Base-by-base conservation (phyloP, 2,113 vertebrate species). In the Hymenochirus boettgeri region DNA sequence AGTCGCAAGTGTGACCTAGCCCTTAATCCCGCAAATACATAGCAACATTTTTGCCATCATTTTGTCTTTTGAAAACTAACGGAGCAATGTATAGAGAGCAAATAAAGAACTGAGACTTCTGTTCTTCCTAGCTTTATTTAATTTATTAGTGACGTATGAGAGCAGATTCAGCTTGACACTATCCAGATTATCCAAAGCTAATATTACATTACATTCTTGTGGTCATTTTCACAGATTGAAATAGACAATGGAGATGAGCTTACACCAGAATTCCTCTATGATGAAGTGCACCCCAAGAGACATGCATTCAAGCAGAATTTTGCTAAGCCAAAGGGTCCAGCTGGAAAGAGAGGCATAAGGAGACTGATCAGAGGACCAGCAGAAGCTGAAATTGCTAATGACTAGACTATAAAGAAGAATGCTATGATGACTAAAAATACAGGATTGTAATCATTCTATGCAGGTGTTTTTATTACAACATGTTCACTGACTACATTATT, bases 231-330 rank as follows among this genome's bases (percentile, higher is more conserved):
- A 39, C 77, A 99, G 96, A 74, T 98, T 66, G 96, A 98, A 86
- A 98, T 99, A n/a, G 94, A 96, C 62, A 82, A 92, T 1, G 95
- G 96, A 4, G 92, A 96, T 7, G 96, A 98, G 12, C 62, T 99
- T 82, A 99, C 94, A 31, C 72, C 85, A 22, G 96, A 98, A 25
- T 97, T 93, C 71, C 80, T 99, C 70, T 99, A 99, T 26, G 93
- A 95, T 33, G 96, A 97, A 82, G 92, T 98, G 47, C 96, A 99
- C 72, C 96, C 96, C 26, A 98, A 96, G 79, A 95, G 97, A 74
- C 93, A 97, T 1, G 94, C 92, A 25, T 93, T 97, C 80, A 96
- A 93, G 70, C 94, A 95, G 71, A 92, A 86, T 31, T 99, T 99
- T 77, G 88, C 94, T 71, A 98, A 98, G 72, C 96, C 96, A 17